phyloP scores from a whole-genome alignment of 2,888 invertebrate species.

The Nomada goodeniana region DNA sequence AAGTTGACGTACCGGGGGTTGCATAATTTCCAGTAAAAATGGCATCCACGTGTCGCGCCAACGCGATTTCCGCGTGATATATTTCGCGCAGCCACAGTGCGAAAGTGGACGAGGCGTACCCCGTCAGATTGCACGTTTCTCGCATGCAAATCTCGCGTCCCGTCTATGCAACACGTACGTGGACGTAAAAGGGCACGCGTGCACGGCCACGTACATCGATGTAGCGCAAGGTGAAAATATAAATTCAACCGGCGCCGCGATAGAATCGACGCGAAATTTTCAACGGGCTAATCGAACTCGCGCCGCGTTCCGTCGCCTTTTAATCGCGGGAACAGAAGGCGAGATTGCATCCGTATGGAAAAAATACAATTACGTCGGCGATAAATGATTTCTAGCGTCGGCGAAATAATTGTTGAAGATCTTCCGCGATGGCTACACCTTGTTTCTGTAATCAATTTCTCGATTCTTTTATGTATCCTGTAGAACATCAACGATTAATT shows the following conservation, averaged over 20 bases:
- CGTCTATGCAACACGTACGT: neutral
- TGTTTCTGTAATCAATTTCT: too few species aligned
- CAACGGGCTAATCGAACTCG: neutral
- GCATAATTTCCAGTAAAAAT: conserved; percentile 33
- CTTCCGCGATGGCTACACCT: too few species aligned
- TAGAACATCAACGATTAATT: too few species aligned
- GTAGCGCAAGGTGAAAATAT: conserved; percentile 33
- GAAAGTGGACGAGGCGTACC: conserved; percentile 9
- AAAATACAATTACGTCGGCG: too few species aligned
- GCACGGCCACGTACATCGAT: neutral
- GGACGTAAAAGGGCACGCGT: neutral
- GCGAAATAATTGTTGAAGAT: too few species aligned
- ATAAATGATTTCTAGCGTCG: too few species aligned
- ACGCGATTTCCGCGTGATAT: conserved; percentile 38
- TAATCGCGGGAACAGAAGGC: neutral
- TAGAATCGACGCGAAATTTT: conserved; percentile 19
- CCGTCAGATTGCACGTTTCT: conserved; percentile 20
- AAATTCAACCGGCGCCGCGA: conserved; percentile 13
- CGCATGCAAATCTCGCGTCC: conserved; percentile 24
- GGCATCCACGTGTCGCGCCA: conserved; percentile 17
- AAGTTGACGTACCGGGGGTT: neutral
- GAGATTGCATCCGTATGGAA: neutral
- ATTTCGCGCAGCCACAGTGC: conserved; percentile 1
- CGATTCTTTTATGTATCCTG: too few species aligned
- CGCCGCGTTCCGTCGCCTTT: neutral